These are phyloP conservation scores for Prostheceraeus crozeri DNA, from an alignment of 2,888 invertebrate genomes.

Conservation along the genomic window DNA sequence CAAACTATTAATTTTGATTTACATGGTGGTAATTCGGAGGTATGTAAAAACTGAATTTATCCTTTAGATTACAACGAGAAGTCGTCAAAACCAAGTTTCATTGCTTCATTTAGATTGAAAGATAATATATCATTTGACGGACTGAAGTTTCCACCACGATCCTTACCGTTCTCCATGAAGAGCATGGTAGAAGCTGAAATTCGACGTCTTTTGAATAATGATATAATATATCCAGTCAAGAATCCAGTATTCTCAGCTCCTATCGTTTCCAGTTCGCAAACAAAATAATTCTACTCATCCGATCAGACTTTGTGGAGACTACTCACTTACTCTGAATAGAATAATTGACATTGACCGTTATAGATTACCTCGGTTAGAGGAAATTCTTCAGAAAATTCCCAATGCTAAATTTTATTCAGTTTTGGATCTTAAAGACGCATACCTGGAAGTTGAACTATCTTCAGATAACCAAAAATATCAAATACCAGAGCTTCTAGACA, in stretches of 20 bases:
- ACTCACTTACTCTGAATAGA: conserved; percentile 28
- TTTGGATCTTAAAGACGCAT: conserved; percentile 28
- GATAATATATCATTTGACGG: neutral
- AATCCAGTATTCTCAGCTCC: conserved; percentile 30
- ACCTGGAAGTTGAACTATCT: conserved; percentile 25
- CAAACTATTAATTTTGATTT: too few species aligned
- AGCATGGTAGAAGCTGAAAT: conserved; percentile 19
- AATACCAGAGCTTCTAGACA: too few species aligned
- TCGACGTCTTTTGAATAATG: neutral
- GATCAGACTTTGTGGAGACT: conserved; percentile 27
- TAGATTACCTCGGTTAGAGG: conserved; percentile 20
- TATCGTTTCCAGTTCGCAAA: conserved; percentile 26
- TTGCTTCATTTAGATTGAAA: conserved; percentile 5
- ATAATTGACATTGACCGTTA: conserved; percentile 27
- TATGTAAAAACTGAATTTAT: too few species aligned
- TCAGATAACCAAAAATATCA: conserved; percentile 20
- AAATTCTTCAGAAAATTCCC: conserved; percentile 22
- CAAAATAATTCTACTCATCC: conserved; percentile 22
- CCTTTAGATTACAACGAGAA: too few species aligned
- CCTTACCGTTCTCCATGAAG: conserved; percentile 31
- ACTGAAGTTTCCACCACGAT: conserved; percentile 11
- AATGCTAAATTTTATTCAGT: conserved; percentile 25
- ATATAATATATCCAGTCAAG: conserved; percentile 25
- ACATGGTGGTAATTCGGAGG: too few species aligned
- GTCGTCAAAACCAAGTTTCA: neutral